Conservation (phyloP, 2,888 invertebrate genomes). For the Dolichopus griseipennis region DNA sequence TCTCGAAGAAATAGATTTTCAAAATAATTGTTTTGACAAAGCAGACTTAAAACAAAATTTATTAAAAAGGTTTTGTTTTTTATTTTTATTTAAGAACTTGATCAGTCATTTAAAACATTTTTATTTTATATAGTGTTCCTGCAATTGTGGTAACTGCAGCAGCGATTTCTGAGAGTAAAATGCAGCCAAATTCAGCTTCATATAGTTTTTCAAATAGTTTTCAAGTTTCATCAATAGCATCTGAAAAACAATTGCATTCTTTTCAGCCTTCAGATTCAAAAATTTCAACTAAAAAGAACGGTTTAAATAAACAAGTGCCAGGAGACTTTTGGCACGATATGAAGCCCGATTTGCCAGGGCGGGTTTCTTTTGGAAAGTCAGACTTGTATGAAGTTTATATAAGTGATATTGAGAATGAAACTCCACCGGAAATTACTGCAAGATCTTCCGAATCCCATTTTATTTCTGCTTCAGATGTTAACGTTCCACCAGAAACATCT, state of each 20-base stretch:
- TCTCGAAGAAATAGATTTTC: constrained; percentile 16
- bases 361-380: constrained; percentile 40
- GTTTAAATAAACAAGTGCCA: not conserved
- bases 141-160: not conserved
- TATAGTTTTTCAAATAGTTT: constrained; percentile 9
- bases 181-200: not conserved
- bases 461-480: constrained; percentile 7
- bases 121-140: not conserved
- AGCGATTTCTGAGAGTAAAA: not conserved
- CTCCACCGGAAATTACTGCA: constrained; percentile 25
- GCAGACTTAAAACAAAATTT: not conserved
- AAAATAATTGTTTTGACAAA: constrained; percentile 6
- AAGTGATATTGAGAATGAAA: constrained; percentile 39
- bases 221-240: not conserved
- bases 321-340: constrained; percentile 19
- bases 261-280: not conserved
- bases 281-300: not conserved
- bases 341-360: constrained; percentile 39
- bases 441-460: not conserved
- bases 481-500: not conserved
- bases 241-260: not conserved
- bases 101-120: too few relatives aligned
- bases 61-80: not conserved
- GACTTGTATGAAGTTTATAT: constrained; percentile 31
- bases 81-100: not conserved